Conservation (phyloP, 2,113 vertebrate species). For the Oreochromis spilurus region DNA sequence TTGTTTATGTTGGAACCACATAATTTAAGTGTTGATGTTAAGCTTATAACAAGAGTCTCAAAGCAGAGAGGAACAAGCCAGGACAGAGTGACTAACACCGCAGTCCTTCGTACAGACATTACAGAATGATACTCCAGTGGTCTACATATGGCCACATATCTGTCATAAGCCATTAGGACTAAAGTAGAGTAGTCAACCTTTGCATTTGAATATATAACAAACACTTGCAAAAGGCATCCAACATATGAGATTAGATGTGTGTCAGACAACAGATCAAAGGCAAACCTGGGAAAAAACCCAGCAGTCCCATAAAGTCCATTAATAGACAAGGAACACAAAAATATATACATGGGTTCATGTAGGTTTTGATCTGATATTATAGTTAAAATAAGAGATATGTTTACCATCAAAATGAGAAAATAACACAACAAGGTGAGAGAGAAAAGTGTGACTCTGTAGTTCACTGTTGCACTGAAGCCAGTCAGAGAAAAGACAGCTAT, state of each 20-base stretch:
- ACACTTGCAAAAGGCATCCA: slow-evolving; percentile 7
- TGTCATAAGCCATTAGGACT: slow-evolving; percentile 6
- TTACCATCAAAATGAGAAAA: background rate
- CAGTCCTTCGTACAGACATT: background rate
- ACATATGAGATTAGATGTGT: background rate
- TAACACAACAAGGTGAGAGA: slow-evolving; percentile 3
- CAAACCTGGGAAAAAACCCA: slow-evolving; percentile 11
- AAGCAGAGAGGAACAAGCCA: background rate
- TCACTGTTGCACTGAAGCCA: background rate
- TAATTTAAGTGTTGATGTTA: slow-evolving; percentile 1
- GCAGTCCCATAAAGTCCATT: background rate
- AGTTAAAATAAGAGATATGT: slow-evolving; percentile 17
- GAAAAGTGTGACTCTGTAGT: background rate
- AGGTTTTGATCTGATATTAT: slow-evolving; percentile 17
- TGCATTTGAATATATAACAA: background rate
- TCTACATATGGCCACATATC: background rate
- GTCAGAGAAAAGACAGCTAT: background rate
- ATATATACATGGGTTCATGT: slow-evolving; percentile 24
- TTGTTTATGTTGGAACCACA: slow-evolving; percentile 34
- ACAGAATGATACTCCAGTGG: background rate
- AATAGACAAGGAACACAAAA: background rate
- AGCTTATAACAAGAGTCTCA: background rate
- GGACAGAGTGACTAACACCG: background rate
- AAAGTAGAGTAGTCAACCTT: background rate
- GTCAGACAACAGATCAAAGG: background rate